Conservation (phyloP, 2,113 vertebrate species). For the Callospermophilus lateralis region DNA sequence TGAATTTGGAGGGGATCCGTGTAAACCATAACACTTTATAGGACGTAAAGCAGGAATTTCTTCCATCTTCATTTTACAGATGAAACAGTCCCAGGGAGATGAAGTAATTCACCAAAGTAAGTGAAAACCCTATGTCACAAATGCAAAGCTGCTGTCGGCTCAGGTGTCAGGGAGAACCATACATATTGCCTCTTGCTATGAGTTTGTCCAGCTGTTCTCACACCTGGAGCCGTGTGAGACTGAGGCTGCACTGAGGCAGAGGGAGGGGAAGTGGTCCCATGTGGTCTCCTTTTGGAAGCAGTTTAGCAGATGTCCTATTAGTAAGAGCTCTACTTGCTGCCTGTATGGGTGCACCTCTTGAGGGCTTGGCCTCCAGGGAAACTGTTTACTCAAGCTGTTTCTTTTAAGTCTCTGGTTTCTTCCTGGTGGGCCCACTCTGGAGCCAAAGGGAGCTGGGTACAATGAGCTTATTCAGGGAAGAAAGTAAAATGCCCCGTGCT, state of each 20-base stretch:
- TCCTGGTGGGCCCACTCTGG: not conserved
- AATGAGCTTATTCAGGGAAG: conserved; percentile 14
- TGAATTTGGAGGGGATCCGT: not conserved
- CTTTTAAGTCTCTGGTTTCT: not conserved
- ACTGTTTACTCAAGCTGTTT: not conserved
- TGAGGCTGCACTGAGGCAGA: not conserved
- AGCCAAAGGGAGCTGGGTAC: not conserved
- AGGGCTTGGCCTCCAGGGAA: not conserved
- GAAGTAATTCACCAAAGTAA: not conserved
- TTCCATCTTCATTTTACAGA: not conserved
- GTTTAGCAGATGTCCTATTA: not conserved
- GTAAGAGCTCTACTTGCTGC: not conserved
- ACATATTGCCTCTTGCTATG: not conserved
- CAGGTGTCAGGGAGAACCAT: not conserved
- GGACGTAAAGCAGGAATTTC: not conserved
- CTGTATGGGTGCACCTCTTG: not conserved
- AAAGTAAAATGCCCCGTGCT: not conserved
- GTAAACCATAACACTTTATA: not conserved
- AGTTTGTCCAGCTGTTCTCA: not conserved
- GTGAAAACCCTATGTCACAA: not conserved
- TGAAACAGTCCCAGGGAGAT: not conserved
- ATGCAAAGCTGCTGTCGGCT: not conserved
- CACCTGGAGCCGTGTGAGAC: not conserved
- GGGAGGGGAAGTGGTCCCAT: not conserved
- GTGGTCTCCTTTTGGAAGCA: not conserved